These are phyloP conservation scores for Chromobotia macracanthus DNA, from an alignment of 2,797 vertebrate genomes.

Conservation along the genomic window DNA sequence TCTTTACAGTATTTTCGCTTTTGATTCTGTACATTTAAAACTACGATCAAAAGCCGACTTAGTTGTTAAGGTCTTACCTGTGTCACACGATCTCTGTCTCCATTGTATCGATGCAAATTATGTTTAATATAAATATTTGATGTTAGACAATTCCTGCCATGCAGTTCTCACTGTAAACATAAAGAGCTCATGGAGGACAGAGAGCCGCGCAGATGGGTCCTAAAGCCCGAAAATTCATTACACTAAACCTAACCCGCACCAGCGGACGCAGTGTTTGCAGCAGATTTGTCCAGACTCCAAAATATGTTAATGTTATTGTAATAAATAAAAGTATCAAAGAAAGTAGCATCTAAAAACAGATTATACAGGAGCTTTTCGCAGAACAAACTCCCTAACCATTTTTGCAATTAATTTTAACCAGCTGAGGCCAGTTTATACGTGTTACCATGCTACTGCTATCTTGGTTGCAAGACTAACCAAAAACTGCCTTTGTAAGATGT, in stretches of 20 bases:
- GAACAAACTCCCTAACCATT: no score
- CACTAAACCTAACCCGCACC: neutral
- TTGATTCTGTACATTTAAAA: slow-evolving; percentile 5
- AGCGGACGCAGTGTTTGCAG: no score
- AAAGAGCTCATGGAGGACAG: slow-evolving; percentile 23
- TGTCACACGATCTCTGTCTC: slow-evolving; percentile 56
- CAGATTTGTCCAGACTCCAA: no score
- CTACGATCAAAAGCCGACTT: neutral
- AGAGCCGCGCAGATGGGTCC: slow-evolving; percentile 47
- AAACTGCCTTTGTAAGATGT: no score
- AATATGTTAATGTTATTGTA: no score
- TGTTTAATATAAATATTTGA: slow-evolving; percentile 51
- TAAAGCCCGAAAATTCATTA: neutral
- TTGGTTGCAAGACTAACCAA: no score
- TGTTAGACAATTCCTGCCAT: slow-evolving; percentile 44
- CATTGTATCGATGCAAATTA: slow-evolving; percentile 40
- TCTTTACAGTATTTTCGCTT: slow-evolving; percentile 4
- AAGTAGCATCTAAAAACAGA: no score
- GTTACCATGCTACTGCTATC: no score
- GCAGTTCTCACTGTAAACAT: slow-evolving; percentile 57
- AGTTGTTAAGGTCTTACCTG: slow-evolving; percentile 49
- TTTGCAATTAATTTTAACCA: no score
- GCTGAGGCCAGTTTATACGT: no score
- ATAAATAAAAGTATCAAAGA: no score
- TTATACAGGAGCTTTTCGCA: no score